Evolutionary conservation across 2,797 vertebrate species (phyloP).

Genomic region (Loriculus beryllinus): DNA sequence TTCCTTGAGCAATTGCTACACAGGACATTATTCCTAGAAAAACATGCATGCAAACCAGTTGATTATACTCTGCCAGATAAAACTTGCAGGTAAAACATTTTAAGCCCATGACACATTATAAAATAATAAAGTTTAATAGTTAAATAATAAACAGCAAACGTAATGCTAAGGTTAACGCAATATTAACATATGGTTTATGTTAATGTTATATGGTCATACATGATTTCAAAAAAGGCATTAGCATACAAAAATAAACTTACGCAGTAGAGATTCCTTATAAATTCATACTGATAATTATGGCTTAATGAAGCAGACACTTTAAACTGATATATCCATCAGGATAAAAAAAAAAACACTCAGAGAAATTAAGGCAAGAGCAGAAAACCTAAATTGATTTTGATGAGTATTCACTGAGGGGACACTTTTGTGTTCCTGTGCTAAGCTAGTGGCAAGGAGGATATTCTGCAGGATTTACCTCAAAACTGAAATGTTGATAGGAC

Average conservation of each 20-base stretch:
- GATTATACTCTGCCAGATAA: background rate
- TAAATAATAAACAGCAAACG: background rate
- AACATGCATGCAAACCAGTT: background rate
- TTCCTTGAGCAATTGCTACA: background rate
- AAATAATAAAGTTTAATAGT: background rate
- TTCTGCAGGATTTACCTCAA: background rate
- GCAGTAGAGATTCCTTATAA: background rate
- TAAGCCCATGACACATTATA: background rate
- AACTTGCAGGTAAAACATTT: background rate
- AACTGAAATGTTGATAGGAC: background rate
- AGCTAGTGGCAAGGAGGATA: background rate
- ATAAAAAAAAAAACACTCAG: background rate
- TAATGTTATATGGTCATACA: background rate
- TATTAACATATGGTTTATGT: background rate
- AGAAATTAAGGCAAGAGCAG: background rate
- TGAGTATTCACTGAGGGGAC: background rate
- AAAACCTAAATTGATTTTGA: background rate
- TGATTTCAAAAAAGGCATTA: background rate
- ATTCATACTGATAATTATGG: background rate
- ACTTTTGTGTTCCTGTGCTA: background rate
- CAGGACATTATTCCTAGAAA: background rate
- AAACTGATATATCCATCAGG: background rate
- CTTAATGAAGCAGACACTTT: background rate
- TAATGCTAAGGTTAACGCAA: background rate
- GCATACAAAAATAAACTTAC: background rate